Base-by-base conservation (phyloP, 2,113 vertebrate genomes). In the Syngnathus scovelli region DNA sequence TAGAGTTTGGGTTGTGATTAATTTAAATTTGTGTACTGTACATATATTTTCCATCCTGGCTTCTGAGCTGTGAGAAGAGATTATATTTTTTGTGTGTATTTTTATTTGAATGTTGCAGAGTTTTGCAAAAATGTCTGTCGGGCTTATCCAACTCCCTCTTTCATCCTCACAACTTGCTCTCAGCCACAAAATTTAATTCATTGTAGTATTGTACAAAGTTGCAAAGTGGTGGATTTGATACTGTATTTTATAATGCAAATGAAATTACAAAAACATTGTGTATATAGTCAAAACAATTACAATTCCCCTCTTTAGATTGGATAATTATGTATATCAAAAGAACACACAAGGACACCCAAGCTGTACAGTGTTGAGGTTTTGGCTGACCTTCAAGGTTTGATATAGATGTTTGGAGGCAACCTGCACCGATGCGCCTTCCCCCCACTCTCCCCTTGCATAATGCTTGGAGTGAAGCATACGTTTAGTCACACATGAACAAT, bases 401-500 rank as follows among this genome's bases (percentile, higher is more conserved):
- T 85, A 68, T 81, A 65, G 86, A 85, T 87, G 85, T 81, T 63
- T 36, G 80, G 72, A 71, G 85, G 84, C 89, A 83, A 84, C 77
- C 75, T 89, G 90, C 88, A 90, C 87, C 88, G 83, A 85, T 85
- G 85, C 85, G 85, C 87, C 87, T 92, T 90, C 85, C 54, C 54
- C 7, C 15, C 27, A 5, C 15, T 16, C 16, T 5, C 44, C 44
- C 13, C 44, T 77, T 79, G 83, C 88, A 76, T 86, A 84, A 78
- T 84, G 87, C 86, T 88, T 77, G 70, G 77, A 16, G 60, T 69
- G 71, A 66, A 60, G 76, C 59, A 11, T 39, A 64, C 70, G 11
- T 67, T 46, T 79, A 68, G 71, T 86, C 78, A 72, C 79, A 77
- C 77, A 61, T 81, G 71, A 85, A 73, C 82, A 72, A 77, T 82